phyloP scores from a whole-genome alignment of 2,888 invertebrate species.

The Macroteleia sp. region DNA sequence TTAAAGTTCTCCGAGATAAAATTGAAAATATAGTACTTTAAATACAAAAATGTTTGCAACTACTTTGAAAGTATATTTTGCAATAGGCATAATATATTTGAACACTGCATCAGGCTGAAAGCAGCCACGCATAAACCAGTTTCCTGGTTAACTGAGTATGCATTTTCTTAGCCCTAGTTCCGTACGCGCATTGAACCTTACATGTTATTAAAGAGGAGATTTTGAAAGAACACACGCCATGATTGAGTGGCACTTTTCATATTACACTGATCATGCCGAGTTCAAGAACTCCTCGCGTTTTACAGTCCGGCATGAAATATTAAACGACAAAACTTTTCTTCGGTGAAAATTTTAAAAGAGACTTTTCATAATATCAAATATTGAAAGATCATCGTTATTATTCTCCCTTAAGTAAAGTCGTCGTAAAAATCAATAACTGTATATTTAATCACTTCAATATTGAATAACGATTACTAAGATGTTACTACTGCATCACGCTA shows the following conservation, averaged over 20 bases:
- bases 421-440: constrained; percentile 11
- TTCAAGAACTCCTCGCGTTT: constrained; percentile 35
- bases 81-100: constrained; percentile 36
- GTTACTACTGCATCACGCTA: not conserved
- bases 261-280: constrained; percentile 32
- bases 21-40: constrained; percentile 29
- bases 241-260: constrained; percentile 54
- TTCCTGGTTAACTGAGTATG: constrained; percentile 80
- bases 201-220: constrained; percentile 76
- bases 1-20: constrained; percentile 2
- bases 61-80: constrained; percentile 44
- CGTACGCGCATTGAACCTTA: constrained; percentile 72
- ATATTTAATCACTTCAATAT: constrained; percentile 10
- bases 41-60: constrained; percentile 20
- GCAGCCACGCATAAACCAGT: constrained; percentile 82
- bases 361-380: constrained; percentile 13
- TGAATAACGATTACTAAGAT: constrained; percentile 11
- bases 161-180: constrained; percentile 78
- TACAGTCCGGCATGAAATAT: constrained; percentile 19
- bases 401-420: not conserved
- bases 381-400: constrained; percentile 13
- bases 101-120: constrained; percentile 24
- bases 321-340: constrained; percentile 12
- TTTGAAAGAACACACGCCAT: constrained; percentile 41
- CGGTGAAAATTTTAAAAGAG: not conserved